Percentiles rank a stretch among this genome's conserved stretches.
Evolutionary conservation across 2,797 vertebrate genomes (phyloP).

Genomic region (Buceros bicornis): DNA sequence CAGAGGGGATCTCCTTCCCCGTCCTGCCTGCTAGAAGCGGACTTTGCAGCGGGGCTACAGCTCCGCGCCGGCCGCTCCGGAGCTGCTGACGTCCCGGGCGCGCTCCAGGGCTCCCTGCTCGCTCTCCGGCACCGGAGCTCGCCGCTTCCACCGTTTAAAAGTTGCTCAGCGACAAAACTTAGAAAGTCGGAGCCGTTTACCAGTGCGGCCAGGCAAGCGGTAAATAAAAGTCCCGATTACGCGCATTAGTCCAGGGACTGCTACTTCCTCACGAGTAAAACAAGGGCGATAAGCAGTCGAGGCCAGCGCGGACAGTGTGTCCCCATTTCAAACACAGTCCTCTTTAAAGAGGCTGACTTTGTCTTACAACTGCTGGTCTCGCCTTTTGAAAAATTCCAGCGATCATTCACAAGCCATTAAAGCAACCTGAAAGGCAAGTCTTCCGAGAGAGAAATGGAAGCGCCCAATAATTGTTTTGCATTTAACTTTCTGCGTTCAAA

Average conservation of each 20-base stretch:
- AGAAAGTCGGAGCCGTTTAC: neutral
- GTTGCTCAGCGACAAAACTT: neutral
- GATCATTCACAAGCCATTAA: conserved; percentile 72
- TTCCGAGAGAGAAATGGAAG: conserved; percentile 54
- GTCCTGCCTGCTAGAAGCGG: neutral
- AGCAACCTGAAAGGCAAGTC: conserved; percentile 71
- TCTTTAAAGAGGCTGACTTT: conserved; percentile 68
- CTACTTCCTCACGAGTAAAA: conserved; percentile 45
- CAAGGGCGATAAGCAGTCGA: neutral
- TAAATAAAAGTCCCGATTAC: conserved; percentile 40
- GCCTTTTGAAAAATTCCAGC: conserved; percentile 73
- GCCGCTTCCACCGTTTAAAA: neutral
- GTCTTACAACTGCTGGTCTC: conserved; percentile 53
- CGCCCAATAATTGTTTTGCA: conserved; percentile 53
- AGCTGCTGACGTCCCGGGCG: neutral
- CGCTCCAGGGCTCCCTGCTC: neutral
- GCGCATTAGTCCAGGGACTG: conserved; percentile 4
- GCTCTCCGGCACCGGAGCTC: neutral
- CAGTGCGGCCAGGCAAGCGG: neutral
- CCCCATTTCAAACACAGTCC: conserved; percentile 56
- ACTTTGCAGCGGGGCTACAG: neutral
- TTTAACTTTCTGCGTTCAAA: conserved; percentile 45
- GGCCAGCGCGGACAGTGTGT: conserved; percentile 46
- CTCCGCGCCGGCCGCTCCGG: neutral
- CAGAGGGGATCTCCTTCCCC: neutral